Evolutionary conservation across 2,888 invertebrate species (phyloP).

Genomic region (Entomobrya proxima): DNA sequence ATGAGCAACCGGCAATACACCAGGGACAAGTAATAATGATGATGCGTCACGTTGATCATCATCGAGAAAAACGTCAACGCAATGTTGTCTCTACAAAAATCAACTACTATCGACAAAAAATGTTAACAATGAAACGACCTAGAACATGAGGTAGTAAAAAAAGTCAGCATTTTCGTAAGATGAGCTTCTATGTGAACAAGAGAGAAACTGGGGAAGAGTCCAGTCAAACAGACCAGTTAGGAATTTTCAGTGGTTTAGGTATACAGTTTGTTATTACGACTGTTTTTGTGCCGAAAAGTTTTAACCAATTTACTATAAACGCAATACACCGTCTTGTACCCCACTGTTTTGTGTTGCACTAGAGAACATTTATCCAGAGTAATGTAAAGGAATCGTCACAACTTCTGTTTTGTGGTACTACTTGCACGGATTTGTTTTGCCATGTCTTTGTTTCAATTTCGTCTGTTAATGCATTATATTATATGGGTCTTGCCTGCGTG

Average conservation of each 20-base stretch:
- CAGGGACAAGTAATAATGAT: not conserved
- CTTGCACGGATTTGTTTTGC: no score
- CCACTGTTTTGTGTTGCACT: no score
- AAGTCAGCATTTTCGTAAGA: slow-evolving; percentile 10
- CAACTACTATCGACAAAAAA: slow-evolving; percentile 12
- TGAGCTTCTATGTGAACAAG: not conserved
- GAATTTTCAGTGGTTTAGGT: not conserved
- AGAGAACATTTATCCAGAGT: no score
- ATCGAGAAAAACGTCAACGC: not conserved
- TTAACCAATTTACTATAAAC: not conserved
- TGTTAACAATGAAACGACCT: slow-evolving; percentile 12
- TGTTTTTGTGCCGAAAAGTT: not conserved
- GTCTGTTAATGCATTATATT: no score
- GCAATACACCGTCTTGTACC: no score
- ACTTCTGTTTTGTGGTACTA: no score
- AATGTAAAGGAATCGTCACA: no score
- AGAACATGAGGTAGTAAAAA: not conserved
- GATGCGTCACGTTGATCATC: slow-evolving; percentile 20
- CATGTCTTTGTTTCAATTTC: no score
- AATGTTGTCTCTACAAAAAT: slow-evolving; percentile 29
- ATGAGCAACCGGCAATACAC: slow-evolving; percentile 26
- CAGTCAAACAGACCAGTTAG: slow-evolving; percentile 28
- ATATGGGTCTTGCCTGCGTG: no score
- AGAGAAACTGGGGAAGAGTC: not conserved
- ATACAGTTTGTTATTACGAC: not conserved